Percentiles rank a stretch among this genome's conserved stretches.
These are phyloP conservation scores for Oryzias javanicus DNA, from an alignment of 2,113 vertebrate genomes.

Conservation along the genomic window DNA sequence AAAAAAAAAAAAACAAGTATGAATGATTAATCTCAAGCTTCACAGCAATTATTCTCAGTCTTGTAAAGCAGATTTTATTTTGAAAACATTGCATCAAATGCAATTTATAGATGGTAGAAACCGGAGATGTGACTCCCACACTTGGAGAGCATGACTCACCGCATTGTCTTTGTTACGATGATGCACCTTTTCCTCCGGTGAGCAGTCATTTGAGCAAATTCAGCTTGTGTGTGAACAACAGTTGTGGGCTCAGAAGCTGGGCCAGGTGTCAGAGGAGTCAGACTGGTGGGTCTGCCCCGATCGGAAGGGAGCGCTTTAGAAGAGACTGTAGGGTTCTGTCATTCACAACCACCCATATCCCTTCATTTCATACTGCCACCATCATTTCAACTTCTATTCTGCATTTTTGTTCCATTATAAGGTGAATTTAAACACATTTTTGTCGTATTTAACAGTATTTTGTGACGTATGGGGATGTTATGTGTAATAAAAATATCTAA, in stretches of 20 bases:
- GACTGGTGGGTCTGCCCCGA: constrained; percentile 48
- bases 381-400: constrained; percentile 36
- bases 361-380: constrained; percentile 66
- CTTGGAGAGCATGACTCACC: constrained; percentile 38
- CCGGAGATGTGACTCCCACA: constrained; percentile 38
- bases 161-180: constrained; percentile 22
- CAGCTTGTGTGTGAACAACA: constrained; percentile 46
- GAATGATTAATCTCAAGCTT: constrained; percentile 26
- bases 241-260: constrained; percentile 53
- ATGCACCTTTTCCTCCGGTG: constrained; percentile 32
- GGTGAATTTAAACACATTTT: too few species aligned
- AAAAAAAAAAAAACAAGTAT: neutral
- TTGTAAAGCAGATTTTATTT: constrained; percentile 39
- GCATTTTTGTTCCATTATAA: too few species aligned
- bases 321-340: constrained; percentile 82
- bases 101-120: constrained; percentile 36
- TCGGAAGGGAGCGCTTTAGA: constrained; percentile 68
- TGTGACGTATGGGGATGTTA: too few species aligned
- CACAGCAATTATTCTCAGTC: constrained; percentile 23
- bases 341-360: constrained; percentile 65
- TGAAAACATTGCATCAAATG: constrained; percentile 46
- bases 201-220: constrained; percentile 32
- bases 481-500: too few species aligned
- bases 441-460: too few species aligned
- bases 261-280: constrained; percentile 47